Base-by-base conservation (phyloP, 2,797 vertebrate species). In the Sebastes cheni region DNA sequence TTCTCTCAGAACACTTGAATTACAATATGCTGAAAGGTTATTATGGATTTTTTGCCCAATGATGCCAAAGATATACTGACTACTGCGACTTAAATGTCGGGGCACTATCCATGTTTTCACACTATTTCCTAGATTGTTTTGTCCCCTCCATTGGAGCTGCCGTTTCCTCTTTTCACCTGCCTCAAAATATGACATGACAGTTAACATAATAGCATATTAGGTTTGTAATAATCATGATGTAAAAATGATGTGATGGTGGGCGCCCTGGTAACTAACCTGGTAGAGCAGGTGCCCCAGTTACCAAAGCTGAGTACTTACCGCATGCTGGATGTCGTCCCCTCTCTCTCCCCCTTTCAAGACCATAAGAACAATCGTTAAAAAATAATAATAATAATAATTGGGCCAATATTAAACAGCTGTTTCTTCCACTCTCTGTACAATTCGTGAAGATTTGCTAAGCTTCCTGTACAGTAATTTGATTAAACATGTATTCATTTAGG, bases 371-470 rank as follows among this genome's bases (percentile, higher is more conserved):
- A 42, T 42, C 14, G 6, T 42, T 42, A 42, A 42, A 42, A 42
- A 39, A 39, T 39, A 39, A 39, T 39, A 39, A 39, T 14, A 39
- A 42, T 16, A 42, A 42, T 42, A 42, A 42, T 42, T 42, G 39
- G 39, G n/a, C 20, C 60, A 22, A 34, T 64, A 36, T 39, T 39
- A 39, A 39, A 39, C 36, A 0, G 0, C 36, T 0, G 36, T 23
- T 55, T 64, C 16, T 18, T 39, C 2, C 4, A 20, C 23, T 59
- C 7, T 67, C 12, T 55, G 42, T 8, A 13, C 23, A 42, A 14
- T 32, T 4, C 4, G 1, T 46, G 10, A 9, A 14, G 9, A 18
- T 27, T 32, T 22, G 3, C 13, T 4, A 0, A 5, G 7, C 11
- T 69, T 65, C 16, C 8, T 23, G 7, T 67, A n/a, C 6, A 16